phyloP scores from a whole-genome alignment of 2,113 vertebrate species.

The Mormoops blainvillei region DNA sequence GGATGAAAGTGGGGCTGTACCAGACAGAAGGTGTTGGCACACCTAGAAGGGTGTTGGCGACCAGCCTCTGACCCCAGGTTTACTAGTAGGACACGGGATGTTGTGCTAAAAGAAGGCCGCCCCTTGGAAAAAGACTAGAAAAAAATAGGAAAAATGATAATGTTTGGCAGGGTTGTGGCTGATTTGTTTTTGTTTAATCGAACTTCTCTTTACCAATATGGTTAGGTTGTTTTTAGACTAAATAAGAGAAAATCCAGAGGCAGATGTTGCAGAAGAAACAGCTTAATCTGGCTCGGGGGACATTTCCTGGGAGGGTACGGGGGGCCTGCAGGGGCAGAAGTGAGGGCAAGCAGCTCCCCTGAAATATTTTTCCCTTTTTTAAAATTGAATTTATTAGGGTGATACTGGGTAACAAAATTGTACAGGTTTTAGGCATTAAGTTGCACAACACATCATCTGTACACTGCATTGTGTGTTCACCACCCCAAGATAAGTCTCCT shows the following conservation, averaged over 20 bases:
- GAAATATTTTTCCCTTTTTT: neutral
- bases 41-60: too few relatives aligned
- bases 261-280: neutral
- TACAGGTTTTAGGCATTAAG: too few relatives aligned
- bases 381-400: too few relatives aligned
- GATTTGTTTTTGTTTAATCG: neutral
- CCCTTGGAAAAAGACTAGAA: neutral
- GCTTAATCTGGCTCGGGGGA: neutral
- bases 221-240: neutral
- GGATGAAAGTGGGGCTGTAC: neutral
- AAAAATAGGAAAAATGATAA: neutral
- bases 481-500: too few relatives aligned
- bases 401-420: too few relatives aligned
- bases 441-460: too few relatives aligned
- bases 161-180: neutral
- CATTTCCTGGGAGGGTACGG: neutral
- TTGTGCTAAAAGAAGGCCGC: neutral
- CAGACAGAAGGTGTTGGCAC: accelerated
- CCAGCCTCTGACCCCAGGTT: neutral
- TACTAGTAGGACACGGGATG: neutral
- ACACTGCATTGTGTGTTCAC: too few relatives aligned
- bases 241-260: neutral
- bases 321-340: neutral
- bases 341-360: neutral
- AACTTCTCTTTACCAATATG: neutral